Conservation (phyloP, 2,113 vertebrate genomes). For the Heterotis niloticus region DNA sequence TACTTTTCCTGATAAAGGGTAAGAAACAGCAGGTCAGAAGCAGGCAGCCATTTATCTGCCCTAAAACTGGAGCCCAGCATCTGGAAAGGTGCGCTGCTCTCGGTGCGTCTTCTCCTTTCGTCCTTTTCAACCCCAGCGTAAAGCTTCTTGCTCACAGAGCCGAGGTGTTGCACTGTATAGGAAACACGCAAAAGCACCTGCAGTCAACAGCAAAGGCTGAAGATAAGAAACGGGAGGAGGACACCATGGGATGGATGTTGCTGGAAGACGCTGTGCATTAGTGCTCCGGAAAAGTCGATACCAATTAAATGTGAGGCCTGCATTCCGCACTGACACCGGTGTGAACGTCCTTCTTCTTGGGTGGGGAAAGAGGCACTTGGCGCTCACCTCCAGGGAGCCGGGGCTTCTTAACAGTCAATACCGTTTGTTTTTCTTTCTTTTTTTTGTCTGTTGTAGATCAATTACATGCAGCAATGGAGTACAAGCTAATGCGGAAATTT, state of each 20-base stretch:
- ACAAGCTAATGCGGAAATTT: not conserved
- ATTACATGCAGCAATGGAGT: constrained; percentile 2
- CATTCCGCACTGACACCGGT: constrained; percentile 41
- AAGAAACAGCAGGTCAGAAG: not conserved
- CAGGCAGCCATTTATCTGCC: not conserved
- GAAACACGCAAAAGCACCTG: not conserved
- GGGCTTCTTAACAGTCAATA: constrained; percentile 42
- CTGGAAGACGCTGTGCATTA: constrained; percentile 34
- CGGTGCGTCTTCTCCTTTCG: not conserved
- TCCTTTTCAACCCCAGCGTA: not conserved
- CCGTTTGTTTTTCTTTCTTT: constrained; percentile 31
- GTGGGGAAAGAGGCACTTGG: constrained; percentile 17
- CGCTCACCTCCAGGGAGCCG: constrained; percentile 33
- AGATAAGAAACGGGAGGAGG: not conserved
- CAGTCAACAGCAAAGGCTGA: not conserved
- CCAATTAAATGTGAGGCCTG: constrained; percentile 48
- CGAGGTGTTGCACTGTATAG: not conserved
- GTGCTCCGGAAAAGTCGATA: constrained; percentile 49
- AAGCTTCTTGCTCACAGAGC: not conserved
- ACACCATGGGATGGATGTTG: not conserved
- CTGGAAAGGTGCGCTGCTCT: too few species aligned
- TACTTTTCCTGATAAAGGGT: too few species aligned
- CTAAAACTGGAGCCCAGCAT: not conserved
- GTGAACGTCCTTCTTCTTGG: constrained; percentile 44
- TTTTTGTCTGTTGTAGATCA: not conserved